These are phyloP conservation scores for Zeus faber DNA, from an alignment of 2,113 vertebrate genomes.

Conservation along the genomic window DNA sequence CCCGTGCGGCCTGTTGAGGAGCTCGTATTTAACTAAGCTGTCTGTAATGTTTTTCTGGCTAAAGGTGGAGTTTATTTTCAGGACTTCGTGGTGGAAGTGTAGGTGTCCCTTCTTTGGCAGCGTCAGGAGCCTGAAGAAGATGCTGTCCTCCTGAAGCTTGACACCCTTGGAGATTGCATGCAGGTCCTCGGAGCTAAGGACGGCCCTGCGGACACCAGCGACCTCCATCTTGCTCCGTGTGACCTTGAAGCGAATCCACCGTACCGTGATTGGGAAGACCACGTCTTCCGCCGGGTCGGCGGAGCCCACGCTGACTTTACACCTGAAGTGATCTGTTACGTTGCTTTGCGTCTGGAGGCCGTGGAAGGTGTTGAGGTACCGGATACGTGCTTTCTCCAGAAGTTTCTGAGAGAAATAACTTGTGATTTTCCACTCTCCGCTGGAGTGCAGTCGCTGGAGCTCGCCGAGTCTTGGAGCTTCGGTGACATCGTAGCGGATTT, in stretches of 20 bases:
- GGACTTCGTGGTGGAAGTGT: slow-evolving; percentile 64
- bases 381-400: slow-evolving; percentile 69
- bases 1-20: slow-evolving; percentile 54
- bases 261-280: slow-evolving; percentile 68
- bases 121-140: slow-evolving; percentile 76
- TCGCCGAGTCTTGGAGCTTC: slow-evolving; percentile 77
- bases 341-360: slow-evolving; percentile 72
- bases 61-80: slow-evolving; percentile 78
- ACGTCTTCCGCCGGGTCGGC: slow-evolving; percentile 64
- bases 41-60: slow-evolving; percentile 81
- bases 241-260: slow-evolving; percentile 79
- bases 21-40: slow-evolving; percentile 76
- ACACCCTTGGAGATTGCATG: slow-evolving; percentile 67
- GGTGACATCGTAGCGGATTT: slow-evolving; percentile 74
- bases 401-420: slow-evolving; percentile 78
- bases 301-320: slow-evolving; percentile 73
- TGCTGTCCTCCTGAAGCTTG: slow-evolving; percentile 68
- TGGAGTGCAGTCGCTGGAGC: slow-evolving; percentile 74
- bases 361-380: slow-evolving; percentile 77
- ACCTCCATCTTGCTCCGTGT: slow-evolving; percentile 76
- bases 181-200: slow-evolving; percentile 75
- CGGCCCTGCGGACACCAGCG: slow-evolving; percentile 59
- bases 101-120: slow-evolving; percentile 80
- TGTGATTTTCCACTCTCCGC: slow-evolving; percentile 75
- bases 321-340: slow-evolving; percentile 78